Conservation (phyloP, 2,888 invertebrate genomes). For the Bedellia somnulentella region DNA sequence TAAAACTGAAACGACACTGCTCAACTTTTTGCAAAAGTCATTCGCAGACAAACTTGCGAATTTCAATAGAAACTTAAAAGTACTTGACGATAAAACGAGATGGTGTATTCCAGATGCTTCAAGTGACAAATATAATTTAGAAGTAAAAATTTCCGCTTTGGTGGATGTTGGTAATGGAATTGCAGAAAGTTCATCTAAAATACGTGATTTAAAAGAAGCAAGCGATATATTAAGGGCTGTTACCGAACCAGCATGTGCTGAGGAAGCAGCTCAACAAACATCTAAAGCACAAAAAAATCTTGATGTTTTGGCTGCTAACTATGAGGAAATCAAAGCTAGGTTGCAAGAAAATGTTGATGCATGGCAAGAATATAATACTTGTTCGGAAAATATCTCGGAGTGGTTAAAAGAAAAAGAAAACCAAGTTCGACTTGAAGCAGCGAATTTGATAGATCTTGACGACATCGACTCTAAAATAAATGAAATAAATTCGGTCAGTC, state of each 20-base stretch:
- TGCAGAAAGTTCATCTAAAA: conserved; percentile 68
- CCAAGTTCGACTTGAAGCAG: conserved; percentile 71
- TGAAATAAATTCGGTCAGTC: conserved; percentile 65
- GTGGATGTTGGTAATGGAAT: conserved; percentile 75
- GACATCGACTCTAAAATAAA: conserved; percentile 70
- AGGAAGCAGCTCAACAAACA: conserved; percentile 68
- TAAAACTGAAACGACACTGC: conserved; percentile 77
- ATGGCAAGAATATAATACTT: conserved; percentile 80
- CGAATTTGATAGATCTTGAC: conserved; percentile 68
- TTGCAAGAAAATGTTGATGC: conserved; percentile 72
- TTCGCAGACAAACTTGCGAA: conserved; percentile 83
- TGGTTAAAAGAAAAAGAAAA: conserved; percentile 83
- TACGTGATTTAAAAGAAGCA: conserved; percentile 70
- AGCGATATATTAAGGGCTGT: conserved; percentile 71
- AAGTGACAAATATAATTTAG: conserved; percentile 89
- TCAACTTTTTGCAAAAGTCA: conserved; percentile 82
- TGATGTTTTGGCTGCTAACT: conserved; percentile 68
- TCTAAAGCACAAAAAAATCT: conserved; percentile 72
- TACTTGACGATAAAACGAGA: conserved; percentile 83
- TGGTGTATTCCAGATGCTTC: conserved; percentile 91
- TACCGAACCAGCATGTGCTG: conserved; percentile 70
- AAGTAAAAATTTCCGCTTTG: conserved; percentile 84
- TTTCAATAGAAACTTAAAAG: conserved; percentile 76
- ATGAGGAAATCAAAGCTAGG: conserved; percentile 66
- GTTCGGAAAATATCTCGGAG: conserved; percentile 71